Evolutionary conservation across 2,888 invertebrate genomes (phyloP), one percentile per base, ranked within the genome.

Genomic region (Amblyjoppa fuscipennis): DNA sequence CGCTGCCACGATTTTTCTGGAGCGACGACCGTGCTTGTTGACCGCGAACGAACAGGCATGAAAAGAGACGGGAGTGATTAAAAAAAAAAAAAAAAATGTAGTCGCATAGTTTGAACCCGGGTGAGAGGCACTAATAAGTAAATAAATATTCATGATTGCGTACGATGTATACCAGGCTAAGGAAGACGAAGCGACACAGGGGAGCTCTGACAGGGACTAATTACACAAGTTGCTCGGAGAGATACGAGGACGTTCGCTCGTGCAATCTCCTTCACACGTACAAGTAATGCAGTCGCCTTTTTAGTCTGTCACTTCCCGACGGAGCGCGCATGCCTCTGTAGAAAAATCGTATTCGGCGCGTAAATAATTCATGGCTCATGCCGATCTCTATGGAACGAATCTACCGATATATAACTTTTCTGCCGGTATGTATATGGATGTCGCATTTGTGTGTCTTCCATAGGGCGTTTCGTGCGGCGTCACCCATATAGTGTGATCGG

Each of bases 141-240:
- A 90, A 91, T 91, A 90, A 89, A 92, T 92, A 92, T 92, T 92
- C 91, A 92, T 92, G 90, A 88, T 79, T 34, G 70, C 64, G 64
- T 28, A 64, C 49, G 49, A 56, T 38, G 49, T 64, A 49, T n/a
- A 53, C 13, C 9, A 3, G 28, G 25, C 59, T 59, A 59, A 59
- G 28, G 11, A 64, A 13, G 73, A 66, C 41, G 68, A 61, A 73
- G 49, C 34, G 51, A 25, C 41, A 45, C 13, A 34, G 45, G 41
- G 83, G 25, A 49, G 25, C 34, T 61, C 69, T 82, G 82, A 53
- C 80, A 76, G 51, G 66, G 83, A 87, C 88, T 88, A 89, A 88
- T 89, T 89, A 81, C 83, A 90, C 83, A 90, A 89, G 83, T 88
- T 88, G 38, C 78, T 28, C 59, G 59, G 59, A 11, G 53, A 68